phyloP scores from a whole-genome alignment of 2,113 vertebrate genomes.

The Mustelus asterias region DNA sequence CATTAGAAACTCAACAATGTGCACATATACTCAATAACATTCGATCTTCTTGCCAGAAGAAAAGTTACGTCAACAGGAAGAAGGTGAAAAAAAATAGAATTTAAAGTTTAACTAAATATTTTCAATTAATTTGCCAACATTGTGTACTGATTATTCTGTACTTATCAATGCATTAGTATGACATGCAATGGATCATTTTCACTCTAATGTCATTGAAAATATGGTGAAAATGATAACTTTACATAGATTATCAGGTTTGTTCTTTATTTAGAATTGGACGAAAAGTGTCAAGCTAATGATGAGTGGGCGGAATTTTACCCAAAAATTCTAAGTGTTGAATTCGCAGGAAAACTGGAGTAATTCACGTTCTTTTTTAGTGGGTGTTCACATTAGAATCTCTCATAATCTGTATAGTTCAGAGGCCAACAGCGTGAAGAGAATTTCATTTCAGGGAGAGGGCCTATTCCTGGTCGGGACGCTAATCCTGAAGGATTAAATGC shows the following conservation, averaged over 20 bases:
- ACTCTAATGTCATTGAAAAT: neutral
- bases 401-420: too few species aligned
- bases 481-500: too few species aligned
- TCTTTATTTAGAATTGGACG: neutral
- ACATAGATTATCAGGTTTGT: neutral
- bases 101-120: neutral
- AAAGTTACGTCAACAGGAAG: neutral
- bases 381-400: too few species aligned
- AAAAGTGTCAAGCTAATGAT: neutral
- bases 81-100: neutral
- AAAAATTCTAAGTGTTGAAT: too few species aligned
- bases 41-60: neutral
- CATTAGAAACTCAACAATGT: neutral
- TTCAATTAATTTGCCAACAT: too few species aligned
- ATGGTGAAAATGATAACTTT: neutral
- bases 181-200: neutral
- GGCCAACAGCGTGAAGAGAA: too few species aligned
- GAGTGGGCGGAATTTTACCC: neutral
- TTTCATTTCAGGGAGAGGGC: too few species aligned
- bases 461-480: too few species aligned
- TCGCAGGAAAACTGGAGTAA: too few species aligned
- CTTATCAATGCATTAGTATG: too few species aligned
- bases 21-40: neutral
- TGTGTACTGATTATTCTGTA: too few species aligned
- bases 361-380: too few species aligned